Evolutionary conservation across 2,797 vertebrate species (phyloP), one percentile per base, ranked within the genome.

Genomic region (Anas bahamensis): DNA sequence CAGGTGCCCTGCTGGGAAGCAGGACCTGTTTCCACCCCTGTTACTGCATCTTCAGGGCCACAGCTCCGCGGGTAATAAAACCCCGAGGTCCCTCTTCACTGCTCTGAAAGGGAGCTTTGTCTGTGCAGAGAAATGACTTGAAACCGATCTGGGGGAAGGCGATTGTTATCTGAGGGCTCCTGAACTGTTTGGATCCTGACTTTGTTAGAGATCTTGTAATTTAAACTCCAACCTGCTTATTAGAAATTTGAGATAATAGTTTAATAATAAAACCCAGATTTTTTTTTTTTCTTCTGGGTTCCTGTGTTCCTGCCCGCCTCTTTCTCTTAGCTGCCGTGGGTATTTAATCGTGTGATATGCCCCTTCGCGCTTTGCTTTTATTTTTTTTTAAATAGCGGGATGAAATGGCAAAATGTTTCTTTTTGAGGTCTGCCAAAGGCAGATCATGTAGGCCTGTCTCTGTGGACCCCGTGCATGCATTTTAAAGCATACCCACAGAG

Each of bases 41-140:
- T 52, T 11, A 1, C 80, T 78, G 83, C 64, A 8, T 35, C 85
- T 41, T 86, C 7, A 16, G 92, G 94, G 97, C 95, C 88, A 29
- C 50, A 41, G 87, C 89, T 97, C 97, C 89, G 96, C 89, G 97
- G 98, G 98, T 98, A 98, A 98, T 96, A 97, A 95, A 96, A 98
- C 97, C 96, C 97, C 57, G 48, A 52, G 71, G 94, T 90, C 69
- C 89, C 96, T 79, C 86, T 88, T 96, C 95, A 96, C 92, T 1
- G 66, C 71, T 59, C 84, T 98, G 97, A 99, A 98, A 98, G 97
- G 97, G 94, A 94, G 97, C 98, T 98, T 99, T 99, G 98, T 99
- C 97, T 97, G 87, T 48, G 88, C 93, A 89, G 95, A 98, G 98
- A 97, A 97, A 97, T 95, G 97, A 96, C 97, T 98, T 98, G 98